phyloP scores from a whole-genome alignment of 1,140 invertebrate species.

The Anastatus disparis region DNA sequence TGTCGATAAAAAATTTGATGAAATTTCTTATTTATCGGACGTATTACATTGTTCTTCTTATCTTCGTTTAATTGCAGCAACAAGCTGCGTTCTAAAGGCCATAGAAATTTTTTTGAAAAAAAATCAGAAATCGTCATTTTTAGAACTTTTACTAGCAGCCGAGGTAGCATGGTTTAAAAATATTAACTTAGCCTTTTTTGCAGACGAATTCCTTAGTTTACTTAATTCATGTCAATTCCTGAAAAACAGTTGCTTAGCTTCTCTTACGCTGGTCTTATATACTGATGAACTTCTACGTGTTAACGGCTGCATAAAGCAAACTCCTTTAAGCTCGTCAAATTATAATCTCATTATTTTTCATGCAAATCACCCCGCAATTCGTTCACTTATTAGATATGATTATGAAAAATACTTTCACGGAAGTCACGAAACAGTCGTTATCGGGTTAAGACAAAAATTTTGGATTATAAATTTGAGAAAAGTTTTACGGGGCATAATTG shows the following conservation, averaged over 20 bases:
- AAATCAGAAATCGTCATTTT: background rate
- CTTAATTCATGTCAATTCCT: background rate
- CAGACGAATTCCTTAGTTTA: background rate
- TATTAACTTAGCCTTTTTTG: background rate
- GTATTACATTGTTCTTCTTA: background rate
- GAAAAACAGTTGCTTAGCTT: background rate
- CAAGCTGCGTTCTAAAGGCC: background rate
- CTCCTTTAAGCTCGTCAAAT: no score
- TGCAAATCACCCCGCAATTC: no score
- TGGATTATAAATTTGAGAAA: no score
- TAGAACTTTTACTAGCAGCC: background rate
- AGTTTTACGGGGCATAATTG: no score
- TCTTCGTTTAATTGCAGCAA: background rate
- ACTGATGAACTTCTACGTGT: background rate
- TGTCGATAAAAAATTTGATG: background rate
- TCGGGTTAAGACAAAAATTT: no score
- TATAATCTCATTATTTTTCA: no score
- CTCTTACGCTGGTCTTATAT: no score
- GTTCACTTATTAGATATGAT: background rate
- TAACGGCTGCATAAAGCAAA: background rate
- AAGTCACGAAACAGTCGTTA: conserved; percentile 32
- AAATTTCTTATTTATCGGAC: no score
- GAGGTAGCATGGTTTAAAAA: background rate
- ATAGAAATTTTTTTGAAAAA: background rate
- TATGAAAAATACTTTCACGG: background rate